Percentiles rank a stretch among this genome's conserved stretches.
phyloP scores from a whole-genome alignment of 2,888 invertebrate species.

The Rhorus exstirpatorius region DNA sequence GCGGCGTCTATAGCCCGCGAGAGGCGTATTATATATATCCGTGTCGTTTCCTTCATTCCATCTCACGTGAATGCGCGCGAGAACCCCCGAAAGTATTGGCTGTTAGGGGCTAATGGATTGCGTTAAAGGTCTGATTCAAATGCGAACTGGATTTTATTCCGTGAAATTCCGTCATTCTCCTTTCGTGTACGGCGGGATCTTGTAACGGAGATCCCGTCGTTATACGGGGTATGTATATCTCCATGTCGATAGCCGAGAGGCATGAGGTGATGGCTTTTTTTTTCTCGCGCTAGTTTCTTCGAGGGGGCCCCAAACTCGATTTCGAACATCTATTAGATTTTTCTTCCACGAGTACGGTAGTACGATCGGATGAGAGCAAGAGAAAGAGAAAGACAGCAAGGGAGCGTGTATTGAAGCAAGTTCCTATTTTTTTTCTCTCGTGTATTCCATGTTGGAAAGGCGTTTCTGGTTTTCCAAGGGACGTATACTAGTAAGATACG shows the following conservation, averaged over 20 bases:
- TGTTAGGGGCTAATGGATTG: constrained; percentile 85
- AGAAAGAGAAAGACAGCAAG: constrained; percentile 21
- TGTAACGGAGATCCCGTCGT: constrained; percentile 27
- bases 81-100: constrained; percentile 81
- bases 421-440: constrained; percentile 44
- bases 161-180: constrained; percentile 56
- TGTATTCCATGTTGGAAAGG: constrained; percentile 55
- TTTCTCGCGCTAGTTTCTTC: constrained; percentile 76
- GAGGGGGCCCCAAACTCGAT: constrained; percentile 81
- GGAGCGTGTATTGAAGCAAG: constrained; percentile 52
- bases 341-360: constrained; percentile 75
- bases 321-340: constrained; percentile 84
- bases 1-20: constrained; percentile 5
- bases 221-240: constrained; percentile 66
- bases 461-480: constrained; percentile 64
- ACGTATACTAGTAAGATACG: too few species aligned
- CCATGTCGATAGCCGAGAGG: constrained; percentile 76
- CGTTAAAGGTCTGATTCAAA: constrained; percentile 85
- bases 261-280: constrained; percentile 77
- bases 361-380: constrained; percentile 31
- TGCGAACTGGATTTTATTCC: constrained; percentile 85
- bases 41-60: constrained; percentile 63
- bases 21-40: constrained; percentile 4
- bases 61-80: constrained; percentile 51
- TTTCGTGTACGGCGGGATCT: constrained; percentile 44